Base-by-base conservation (phyloP, 2,888 invertebrate species). In the Buathra laborator region DNA sequence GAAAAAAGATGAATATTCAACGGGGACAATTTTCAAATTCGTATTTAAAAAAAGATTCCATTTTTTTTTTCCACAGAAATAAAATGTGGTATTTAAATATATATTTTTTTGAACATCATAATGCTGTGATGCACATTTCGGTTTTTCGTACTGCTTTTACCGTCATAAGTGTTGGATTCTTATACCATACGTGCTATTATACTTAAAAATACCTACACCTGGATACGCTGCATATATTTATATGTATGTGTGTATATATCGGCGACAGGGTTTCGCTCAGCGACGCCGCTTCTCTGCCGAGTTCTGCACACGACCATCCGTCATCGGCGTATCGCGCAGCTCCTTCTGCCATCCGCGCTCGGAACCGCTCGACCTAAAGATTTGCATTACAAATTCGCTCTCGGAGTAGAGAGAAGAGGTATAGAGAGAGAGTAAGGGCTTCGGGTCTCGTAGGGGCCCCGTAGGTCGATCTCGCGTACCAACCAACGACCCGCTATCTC, bases 381-480 rank as follows among this genome's bases (percentile, higher is more conserved):
- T 92, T 92, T 92, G 92, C 92, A 92, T 92, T 91, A 91, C 92
- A 92, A 92, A 92, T 92, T 90, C 89, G 88, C 87, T 86, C 89
- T 83, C 86, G 84, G 87, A 87, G 88, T 88, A 85, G 87, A 87
- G 88, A 86, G 66, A 29, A 12, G 80, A 74, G 46, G 32, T 46
- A 75, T 56, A 46, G 62, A 67, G 68, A 67, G 37, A 37, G 37
- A 37, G 62, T 43, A 46, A 62, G 74, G n/a, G 71, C 29, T 44
- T 12, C 72, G 53, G 37, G 71, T 76, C 82, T 62, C 78, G 76
- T 64, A 67, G 74, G 56, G 32, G 48, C 67, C 66, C 64, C 78
- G 67, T 64, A 64, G 53, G 72, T 72, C 66, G 67, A 62, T 80
- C 78, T 70, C 81, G 68, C 71, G 62, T 62, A 37, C 56, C 44